Base-by-base conservation (phyloP, 2,888 invertebrate genomes). In the Adineta ricciae region DNA sequence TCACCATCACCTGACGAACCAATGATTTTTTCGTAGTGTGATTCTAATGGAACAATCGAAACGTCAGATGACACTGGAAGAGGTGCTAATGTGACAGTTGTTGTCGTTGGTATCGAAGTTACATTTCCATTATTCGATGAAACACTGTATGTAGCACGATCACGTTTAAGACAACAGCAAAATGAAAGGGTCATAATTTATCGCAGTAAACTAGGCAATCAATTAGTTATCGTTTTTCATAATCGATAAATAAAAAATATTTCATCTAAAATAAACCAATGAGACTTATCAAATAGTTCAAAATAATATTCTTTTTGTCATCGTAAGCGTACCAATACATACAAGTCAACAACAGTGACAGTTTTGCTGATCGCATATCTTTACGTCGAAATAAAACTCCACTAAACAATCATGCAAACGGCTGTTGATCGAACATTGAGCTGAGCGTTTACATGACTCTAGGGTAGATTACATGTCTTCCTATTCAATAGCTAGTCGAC, bases 1-100 rank as follows among this genome's bases (percentile, higher is more conserved):
- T 78, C 78, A 36, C 78, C 78, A 78, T 78, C 78, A 78, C 78
- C 78, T 78, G 78, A 78, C n/a, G 64, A 64, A 32, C 78, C 78
- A 41, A 78, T 38, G 14, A 78, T 78, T 38, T 78, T 78, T 38
- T 78, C 78, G n/a, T 78, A 78, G 41, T 78, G 36, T n/a, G 41
- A 41, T 41, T 78, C 78, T 1, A n/a, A 24, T 41, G 78, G 41
- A 38, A n/a, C 19, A 78, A 41, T 78, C 1, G 78, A 24, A n/a
- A 41, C 8, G 41, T 78, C 78, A 36, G 32, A 32, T 64, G 64
- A 36, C 5, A 36, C 4, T 32, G 64, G 64, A 32, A 64, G 32
- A 32, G 64, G 64, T 64, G 64, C 64, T 64, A 64, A 36, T 32
- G 64, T 64, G 7, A 64, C 27, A 11, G 38, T 38, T n/a, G 38